Evolutionary conservation across 2,113 vertebrate genomes (phyloP).

Genomic region (Calidris pugnax): DNA sequence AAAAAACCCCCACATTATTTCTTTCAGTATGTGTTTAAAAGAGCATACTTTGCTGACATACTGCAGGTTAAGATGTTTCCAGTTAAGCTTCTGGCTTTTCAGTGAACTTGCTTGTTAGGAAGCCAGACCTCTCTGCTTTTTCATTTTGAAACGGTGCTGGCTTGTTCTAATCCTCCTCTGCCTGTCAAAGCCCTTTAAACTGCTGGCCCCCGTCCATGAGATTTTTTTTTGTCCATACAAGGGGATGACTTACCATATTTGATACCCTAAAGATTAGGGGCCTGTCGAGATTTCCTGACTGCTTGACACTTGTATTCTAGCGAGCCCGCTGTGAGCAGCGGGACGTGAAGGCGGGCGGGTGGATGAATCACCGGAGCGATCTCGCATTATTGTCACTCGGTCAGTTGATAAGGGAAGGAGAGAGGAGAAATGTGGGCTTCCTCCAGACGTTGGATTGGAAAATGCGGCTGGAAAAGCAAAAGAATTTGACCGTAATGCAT

Average conservation of each 20-base stretch:
- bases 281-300: constrained; percentile 18
- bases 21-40: background rate
- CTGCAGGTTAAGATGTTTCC: constrained; percentile 12
- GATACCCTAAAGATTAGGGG: constrained; percentile 35
- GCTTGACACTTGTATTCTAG: constrained; percentile 37
- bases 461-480: background rate
- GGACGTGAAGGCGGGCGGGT: background rate
- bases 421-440: background rate
- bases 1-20: background rate
- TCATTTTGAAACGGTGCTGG: background rate
- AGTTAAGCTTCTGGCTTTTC: constrained; percentile 30
- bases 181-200: constrained; percentile 23
- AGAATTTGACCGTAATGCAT: background rate
- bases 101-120: constrained; percentile 24
- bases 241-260: constrained; percentile 44
- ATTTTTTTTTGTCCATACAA: constrained; percentile 29
- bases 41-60: background rate
- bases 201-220: background rate
- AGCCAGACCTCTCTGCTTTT: background rate
- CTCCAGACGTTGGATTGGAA: background rate
- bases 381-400: background rate
- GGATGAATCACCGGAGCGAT: background rate
- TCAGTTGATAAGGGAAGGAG: background rate
- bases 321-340: background rate
- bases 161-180: background rate